phyloP scores from a whole-genome alignment of 2,888 invertebrate species.

The Rhopalosiphum nymphaeae region DNA sequence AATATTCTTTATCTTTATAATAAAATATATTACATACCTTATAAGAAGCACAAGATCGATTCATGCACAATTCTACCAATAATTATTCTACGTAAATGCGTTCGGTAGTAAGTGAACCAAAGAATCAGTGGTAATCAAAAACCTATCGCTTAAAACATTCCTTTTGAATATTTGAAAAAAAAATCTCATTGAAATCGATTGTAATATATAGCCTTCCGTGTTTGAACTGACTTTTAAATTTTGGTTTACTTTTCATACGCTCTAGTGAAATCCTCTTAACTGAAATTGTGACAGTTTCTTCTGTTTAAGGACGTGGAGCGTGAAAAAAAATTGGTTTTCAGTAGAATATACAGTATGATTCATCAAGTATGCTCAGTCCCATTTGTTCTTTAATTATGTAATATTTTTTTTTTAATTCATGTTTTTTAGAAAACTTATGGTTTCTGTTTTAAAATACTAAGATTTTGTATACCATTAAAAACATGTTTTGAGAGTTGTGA shows the following conservation, averaged over 20 bases:
- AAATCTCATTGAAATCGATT: not conserved
- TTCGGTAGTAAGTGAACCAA: not conserved
- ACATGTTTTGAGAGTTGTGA: too few species aligned
- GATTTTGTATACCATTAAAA: not conserved
- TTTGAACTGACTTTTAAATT: not conserved
- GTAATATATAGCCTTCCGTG: not conserved
- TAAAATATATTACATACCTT: not conserved
- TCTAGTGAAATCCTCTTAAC: constrained; percentile 1
- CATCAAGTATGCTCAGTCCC: not conserved
- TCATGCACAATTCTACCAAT: not conserved
- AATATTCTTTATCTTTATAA: not conserved
- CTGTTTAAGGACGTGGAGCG: not conserved
- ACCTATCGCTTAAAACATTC: not conserved
- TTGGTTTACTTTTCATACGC: not conserved
- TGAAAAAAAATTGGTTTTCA: not conserved
- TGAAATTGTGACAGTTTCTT: not conserved
- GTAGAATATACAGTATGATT: not conserved
- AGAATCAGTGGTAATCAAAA: not conserved
- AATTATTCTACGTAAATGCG: not conserved
- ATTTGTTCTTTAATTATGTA: not conserved
- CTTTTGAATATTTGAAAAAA: not conserved
- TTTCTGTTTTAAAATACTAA: not conserved
- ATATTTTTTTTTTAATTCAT: not conserved
- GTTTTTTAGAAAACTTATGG: not conserved
- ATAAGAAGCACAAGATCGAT: not conserved